Evolutionary conservation across 2,888 invertebrate species (phyloP).

Genomic region (Xestoiulus laeticollis): DNA sequence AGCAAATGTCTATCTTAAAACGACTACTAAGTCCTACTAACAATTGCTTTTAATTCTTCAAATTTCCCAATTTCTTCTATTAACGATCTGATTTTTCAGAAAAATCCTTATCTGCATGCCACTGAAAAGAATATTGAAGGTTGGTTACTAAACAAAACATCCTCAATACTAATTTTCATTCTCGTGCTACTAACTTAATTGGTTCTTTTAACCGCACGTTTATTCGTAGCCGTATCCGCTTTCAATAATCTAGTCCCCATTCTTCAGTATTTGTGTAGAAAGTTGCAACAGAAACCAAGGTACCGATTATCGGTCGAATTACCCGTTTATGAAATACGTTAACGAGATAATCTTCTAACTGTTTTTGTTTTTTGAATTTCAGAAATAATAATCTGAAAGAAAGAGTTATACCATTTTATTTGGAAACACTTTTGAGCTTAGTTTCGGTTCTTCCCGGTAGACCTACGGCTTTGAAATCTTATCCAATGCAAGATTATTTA

Average conservation of each 20-base stretch:
- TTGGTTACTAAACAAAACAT: background rate
- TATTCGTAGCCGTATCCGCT: conserved; percentile 24
- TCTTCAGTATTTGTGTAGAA: conserved; percentile 86
- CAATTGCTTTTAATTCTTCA: background rate
- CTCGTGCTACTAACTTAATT: background rate
- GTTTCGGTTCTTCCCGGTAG: conserved; percentile 59
- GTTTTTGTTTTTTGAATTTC: background rate
- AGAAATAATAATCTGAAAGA: conserved; percentile 56
- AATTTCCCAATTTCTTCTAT: background rate
- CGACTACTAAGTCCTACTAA: background rate
- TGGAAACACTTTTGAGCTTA: conserved; percentile 55
- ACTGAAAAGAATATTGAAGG: conserved; percentile 44
- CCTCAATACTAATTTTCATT: background rate
- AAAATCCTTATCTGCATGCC: conserved; percentile 52
- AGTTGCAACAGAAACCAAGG: conserved; percentile 82
- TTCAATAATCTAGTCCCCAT: conserved; percentile 86
- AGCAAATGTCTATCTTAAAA: no score
- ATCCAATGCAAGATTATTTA: conserved; percentile 62
- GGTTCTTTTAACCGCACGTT: background rate
- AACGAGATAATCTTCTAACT: background rate
- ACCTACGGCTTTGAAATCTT: conserved; percentile 36
- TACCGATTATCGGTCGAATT: conserved; percentile 63
- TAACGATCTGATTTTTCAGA: conserved; percentile 35
- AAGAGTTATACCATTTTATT: conserved; percentile 53
- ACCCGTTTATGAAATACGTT: background rate